Conservation (phyloP, 2,113 vertebrate genomes). For the Myanophis thanlyinensis region DNA sequence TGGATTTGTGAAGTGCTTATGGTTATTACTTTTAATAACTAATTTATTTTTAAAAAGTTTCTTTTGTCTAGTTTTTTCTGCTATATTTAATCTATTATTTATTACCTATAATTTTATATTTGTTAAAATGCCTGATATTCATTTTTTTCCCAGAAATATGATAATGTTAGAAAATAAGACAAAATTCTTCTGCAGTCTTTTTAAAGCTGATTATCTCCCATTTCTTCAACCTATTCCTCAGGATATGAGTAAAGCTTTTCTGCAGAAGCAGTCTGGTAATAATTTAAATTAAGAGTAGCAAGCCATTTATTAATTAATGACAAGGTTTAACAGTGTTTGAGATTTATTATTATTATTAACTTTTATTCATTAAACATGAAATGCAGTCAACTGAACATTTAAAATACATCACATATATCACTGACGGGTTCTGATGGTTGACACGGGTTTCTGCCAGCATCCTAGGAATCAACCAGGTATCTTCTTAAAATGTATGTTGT, state of each 20-base stretch:
- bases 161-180: not conserved
- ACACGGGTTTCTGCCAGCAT: too few relatives aligned
- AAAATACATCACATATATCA: too few relatives aligned
- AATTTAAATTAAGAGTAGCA: not conserved
- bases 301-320: not conserved
- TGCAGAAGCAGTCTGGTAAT: not conserved
- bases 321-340: not conserved
- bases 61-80: not conserved
- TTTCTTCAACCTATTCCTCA: not conserved
- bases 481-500: too few relatives aligned
- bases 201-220: not conserved
- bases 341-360: not conserved
- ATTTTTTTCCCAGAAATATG: not conserved
- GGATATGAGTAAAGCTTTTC: not conserved
- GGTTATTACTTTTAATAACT: not conserved
- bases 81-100: not conserved
- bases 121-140: not conserved
- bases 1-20: not conserved
- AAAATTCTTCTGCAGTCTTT: not conserved
- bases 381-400: too few relatives aligned
- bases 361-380: too few relatives aligned
- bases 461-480: too few relatives aligned
- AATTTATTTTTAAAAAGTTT: not conserved
- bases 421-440: too few relatives aligned
- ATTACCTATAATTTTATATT: not conserved